Evolutionary conservation across 2,888 invertebrate species (phyloP).

Genomic region (Ochropleura plecta): DNA sequence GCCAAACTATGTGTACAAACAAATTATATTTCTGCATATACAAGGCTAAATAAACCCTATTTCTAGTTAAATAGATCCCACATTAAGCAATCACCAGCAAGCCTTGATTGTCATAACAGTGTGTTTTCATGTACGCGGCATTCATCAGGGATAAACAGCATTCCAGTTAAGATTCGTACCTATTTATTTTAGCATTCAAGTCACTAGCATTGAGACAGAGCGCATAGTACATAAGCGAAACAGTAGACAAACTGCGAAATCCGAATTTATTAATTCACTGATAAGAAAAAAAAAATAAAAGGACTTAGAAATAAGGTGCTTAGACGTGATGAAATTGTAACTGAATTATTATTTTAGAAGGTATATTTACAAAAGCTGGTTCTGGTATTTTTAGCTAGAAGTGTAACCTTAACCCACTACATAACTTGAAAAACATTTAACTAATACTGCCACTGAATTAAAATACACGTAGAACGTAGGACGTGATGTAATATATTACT

Average conservation of each 20-base stretch:
- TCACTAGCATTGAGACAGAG: constrained; percentile 55
- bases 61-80: background rate
- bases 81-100: constrained; percentile 6
- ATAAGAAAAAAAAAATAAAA: background rate
- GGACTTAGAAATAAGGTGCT: background rate
- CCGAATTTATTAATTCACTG: background rate
- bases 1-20: background rate
- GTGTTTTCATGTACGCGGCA: constrained; percentile 29
- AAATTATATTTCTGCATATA: background rate
- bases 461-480: background rate
- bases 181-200: constrained; percentile 71
- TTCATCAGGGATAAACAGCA: constrained; percentile 57
- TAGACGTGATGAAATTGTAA: background rate
- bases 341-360: background rate
- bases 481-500: constrained; percentile 3
- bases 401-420: too few species aligned
- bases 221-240: background rate
- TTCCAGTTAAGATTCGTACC: constrained; percentile 60
- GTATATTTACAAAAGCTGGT: background rate
- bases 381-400: background rate
- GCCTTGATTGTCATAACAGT: constrained; percentile 36
- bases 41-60: background rate
- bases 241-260: constrained; percentile 33
- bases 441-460: background rate
- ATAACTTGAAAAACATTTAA: background rate